Conservation (phyloP, 2,888 invertebrate species). For the Polia nebulosa region DNA sequence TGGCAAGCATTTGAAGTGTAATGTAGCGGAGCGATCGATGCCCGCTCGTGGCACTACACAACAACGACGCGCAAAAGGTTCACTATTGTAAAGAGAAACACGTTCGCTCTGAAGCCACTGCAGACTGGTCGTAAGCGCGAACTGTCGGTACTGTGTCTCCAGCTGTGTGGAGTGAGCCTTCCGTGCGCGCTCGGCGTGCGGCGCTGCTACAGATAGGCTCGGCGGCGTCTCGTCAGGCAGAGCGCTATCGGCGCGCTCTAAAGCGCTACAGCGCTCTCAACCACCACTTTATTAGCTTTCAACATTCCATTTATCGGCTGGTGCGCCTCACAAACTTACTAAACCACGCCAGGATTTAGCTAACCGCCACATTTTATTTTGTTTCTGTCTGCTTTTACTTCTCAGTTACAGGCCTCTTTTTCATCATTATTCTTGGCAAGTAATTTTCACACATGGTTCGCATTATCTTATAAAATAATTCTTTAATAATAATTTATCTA, state of each 20-base stretch:
- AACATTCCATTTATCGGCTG: conserved; percentile 41
- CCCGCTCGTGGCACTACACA: background rate
- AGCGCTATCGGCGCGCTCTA: conserved; percentile 15
- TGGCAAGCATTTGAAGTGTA: conserved; percentile 35
- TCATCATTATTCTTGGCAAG: background rate
- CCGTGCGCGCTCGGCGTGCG: conserved; percentile 3
- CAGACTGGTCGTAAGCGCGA: background rate
- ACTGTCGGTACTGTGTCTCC: background rate
- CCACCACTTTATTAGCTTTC: conserved; percentile 53
- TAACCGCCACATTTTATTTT: conserved; percentile 1
- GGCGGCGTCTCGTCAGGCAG: conserved; percentile 23
- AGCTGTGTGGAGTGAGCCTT: conserved; percentile 11
- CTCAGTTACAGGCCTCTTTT: background rate
- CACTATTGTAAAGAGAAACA: background rate
- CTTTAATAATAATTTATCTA: background rate
- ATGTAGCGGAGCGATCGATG: conserved; percentile 41
- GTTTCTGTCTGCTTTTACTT: background rate
- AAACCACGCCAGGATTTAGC: conserved; percentile 17
- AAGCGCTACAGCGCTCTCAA: conserved; percentile 20
- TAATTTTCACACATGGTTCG: background rate
- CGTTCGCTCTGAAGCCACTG: background rate
- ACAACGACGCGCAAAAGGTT: conserved; percentile 14
- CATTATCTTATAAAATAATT: background rate
- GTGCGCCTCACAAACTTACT: conserved; percentile 27
- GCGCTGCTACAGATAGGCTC: conserved; percentile 8